Percentiles rank a stretch among this genome's conserved stretches.
These are phyloP conservation scores for Hypocryptadius cinnamomeus DNA, from an alignment of 2,113 vertebrate genomes.

Conservation along the genomic window DNA sequence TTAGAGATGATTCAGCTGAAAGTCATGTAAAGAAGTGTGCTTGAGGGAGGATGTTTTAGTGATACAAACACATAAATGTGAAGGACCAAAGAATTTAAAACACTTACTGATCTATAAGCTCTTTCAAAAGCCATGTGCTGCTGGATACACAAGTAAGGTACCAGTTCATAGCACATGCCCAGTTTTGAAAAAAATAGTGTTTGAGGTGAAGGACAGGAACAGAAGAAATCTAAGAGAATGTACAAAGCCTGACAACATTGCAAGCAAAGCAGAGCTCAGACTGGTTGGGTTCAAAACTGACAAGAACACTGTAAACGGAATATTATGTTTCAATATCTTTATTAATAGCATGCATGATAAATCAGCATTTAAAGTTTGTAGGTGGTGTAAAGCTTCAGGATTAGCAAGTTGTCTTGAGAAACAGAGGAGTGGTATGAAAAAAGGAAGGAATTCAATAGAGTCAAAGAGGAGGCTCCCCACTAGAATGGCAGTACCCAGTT, in stretches of 20 bases:
- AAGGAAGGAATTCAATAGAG: neutral
- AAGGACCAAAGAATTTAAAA: neutral
- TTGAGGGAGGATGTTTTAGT: neutral
- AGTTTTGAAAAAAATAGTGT: neutral
- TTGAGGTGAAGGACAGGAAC: neutral
- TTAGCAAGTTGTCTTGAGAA: neutral
- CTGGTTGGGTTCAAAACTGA: neutral
- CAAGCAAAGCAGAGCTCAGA: neutral
- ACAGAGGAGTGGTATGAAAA: neutral
- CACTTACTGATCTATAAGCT: neutral
- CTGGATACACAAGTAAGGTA: neutral
- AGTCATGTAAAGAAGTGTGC: neutral
- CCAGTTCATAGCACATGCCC: neutral
- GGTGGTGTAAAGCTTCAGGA: neutral
- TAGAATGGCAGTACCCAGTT: neutral
- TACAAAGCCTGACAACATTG: neutral
- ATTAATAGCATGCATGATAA: neutral
- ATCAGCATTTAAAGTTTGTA: neutral
- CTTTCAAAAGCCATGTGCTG: neutral
- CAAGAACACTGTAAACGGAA: neutral
- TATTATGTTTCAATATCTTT: neutral
- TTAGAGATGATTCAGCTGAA: neutral
- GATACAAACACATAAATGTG: neutral
- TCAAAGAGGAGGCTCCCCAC: neutral
- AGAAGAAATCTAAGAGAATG: neutral